Percentiles rank a stretch among this genome's conserved stretches.
Evolutionary conservation across 2,888 invertebrate species (phyloP).

Genomic region (Pinctada fucata): DNA sequence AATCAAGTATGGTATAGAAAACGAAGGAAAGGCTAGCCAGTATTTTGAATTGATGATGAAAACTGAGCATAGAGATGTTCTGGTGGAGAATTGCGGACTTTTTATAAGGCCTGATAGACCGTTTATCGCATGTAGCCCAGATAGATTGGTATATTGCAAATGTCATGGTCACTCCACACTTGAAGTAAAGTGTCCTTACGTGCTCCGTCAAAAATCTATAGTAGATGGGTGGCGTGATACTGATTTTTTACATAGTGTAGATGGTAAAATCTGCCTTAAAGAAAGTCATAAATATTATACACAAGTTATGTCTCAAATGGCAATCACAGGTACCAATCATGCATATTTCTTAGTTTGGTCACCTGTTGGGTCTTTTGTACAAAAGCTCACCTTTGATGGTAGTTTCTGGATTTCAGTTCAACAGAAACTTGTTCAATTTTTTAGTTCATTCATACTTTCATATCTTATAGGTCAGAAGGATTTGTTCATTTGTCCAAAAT

Average conservation of each 20-base stretch:
- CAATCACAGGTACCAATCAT: neutral
- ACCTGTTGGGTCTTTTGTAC: neutral
- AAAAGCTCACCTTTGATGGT: neutral
- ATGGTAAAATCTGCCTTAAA: neutral
- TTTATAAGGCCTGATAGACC: neutral
- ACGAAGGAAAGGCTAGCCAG: neutral
- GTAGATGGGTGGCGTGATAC: neutral
- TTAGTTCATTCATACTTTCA: neutral
- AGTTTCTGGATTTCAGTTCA: neutral
- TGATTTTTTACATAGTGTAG: neutral
- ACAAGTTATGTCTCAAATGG: slow-evolving; percentile 1
- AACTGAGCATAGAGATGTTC: neutral
- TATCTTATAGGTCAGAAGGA: slow-evolving; percentile 8
- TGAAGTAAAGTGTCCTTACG: neutral
- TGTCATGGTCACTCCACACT: neutral
- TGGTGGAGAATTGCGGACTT: neutral
- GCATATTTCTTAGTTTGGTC: neutral
- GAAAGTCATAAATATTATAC: neutral
- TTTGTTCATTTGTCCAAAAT: slow-evolving; percentile 15
- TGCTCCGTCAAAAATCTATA: neutral
- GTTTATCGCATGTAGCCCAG: neutral
- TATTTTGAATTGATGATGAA: neutral
- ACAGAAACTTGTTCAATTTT: neutral
- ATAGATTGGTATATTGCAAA: neutral
- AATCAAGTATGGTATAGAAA: neutral